These are phyloP conservation scores for Momotus momota DNA, from an alignment of 2,797 vertebrate genomes.

Conservation along the genomic window DNA sequence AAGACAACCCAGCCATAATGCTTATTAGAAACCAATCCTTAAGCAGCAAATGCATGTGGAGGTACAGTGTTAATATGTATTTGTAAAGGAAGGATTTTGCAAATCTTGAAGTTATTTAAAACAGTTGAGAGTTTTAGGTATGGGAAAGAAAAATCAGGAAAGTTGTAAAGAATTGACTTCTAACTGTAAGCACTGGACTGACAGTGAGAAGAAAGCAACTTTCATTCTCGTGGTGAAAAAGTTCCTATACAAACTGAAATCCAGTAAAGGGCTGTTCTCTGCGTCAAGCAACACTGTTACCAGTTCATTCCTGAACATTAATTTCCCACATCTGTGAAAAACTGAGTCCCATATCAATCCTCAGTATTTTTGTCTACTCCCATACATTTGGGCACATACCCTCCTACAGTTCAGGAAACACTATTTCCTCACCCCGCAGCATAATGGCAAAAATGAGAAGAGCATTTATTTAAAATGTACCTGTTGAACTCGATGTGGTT, in stretches of 20 bases:
- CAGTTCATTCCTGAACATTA: background rate
- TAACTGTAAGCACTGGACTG: background rate
- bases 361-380: background rate
- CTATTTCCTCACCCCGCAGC: background rate
- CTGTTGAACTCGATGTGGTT: conserved; percentile 85
- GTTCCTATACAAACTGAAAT: background rate
- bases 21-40: background rate
- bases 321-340: background rate
- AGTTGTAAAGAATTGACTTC: background rate
- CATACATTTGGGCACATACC: background rate
- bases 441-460: background rate
- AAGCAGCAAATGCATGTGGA: background rate
- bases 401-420: background rate
- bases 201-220: background rate
- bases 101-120: background rate
- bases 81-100: background rate
- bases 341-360: background rate
- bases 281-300: background rate
- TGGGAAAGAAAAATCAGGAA: background rate
- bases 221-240: background rate
- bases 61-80: background rate
- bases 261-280: background rate
- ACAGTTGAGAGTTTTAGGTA: background rate
- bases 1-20: background rate
- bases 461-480: conserved; percentile 69